These are phyloP conservation scores for Micromys minutus DNA, from an alignment of 2,113 vertebrate genomes.

Conservation along the genomic window DNA sequence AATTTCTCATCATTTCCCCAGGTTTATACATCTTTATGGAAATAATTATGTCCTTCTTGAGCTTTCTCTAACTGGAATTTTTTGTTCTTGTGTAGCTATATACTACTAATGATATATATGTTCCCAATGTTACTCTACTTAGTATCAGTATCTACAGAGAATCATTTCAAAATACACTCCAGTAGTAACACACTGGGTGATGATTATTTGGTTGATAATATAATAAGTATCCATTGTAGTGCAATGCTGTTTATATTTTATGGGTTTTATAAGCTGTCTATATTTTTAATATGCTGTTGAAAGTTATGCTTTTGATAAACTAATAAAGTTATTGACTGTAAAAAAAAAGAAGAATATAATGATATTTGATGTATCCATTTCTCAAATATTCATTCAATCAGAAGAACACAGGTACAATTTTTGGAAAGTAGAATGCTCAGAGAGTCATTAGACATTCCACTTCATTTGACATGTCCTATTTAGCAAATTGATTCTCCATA, in stretches of 20 bases:
- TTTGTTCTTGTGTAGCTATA: constrained; percentile 45
- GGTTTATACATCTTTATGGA: constrained; percentile 29
- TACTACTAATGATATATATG: constrained; percentile 19
- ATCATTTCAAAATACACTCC: background rate
- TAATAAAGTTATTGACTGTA: background rate
- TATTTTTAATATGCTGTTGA: constrained; percentile 2
- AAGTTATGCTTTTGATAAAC: constrained; percentile 3
- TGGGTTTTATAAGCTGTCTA: background rate
- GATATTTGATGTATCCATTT: background rate
- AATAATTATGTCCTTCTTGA: constrained; percentile 44
- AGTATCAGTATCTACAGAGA: background rate
- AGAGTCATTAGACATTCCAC: background rate
- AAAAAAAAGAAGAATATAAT: no score
- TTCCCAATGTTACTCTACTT: background rate
- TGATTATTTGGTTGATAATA: background rate
- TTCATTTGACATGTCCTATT: background rate
- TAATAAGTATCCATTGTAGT: constrained; percentile 2
- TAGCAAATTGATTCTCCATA: background rate
- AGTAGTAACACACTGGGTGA: constrained; percentile 15
- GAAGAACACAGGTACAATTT: background rate
- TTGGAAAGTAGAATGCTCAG: background rate
- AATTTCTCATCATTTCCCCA: constrained; percentile 13
- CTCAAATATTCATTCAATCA: background rate
- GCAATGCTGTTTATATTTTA: background rate
- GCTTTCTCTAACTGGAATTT: constrained; percentile 44